A percentile compares a stretch with the other conserved stretches of the same genome.
Conservation (phyloP, 1,140 invertebrate species). For the Physella acuta region DNA sequence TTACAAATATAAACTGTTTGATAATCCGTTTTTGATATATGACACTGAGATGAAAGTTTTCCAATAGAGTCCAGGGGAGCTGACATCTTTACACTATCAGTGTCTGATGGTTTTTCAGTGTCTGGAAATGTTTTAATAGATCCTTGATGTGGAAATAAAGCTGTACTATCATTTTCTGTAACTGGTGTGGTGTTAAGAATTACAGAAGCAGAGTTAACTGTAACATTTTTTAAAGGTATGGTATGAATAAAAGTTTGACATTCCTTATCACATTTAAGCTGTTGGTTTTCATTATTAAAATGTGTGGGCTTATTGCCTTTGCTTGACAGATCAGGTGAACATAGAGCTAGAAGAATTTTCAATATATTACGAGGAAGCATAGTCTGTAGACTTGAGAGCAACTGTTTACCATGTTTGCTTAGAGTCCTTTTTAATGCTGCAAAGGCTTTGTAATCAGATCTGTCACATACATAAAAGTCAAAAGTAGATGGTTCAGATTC, state of each 20-base stretch:
- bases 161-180: too few relatives aligned
- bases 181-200: too few relatives aligned
- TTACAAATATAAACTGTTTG: slow-evolving; percentile 10
- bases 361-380: slow-evolving; percentile 2
- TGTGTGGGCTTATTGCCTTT: too few relatives aligned
- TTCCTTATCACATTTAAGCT: too few relatives aligned
- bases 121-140: background rate
- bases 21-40: background rate
- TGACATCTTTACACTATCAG: background rate
- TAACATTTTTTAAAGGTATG: too few relatives aligned
- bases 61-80: background rate
- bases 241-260: too few relatives aligned
- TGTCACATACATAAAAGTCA: slow-evolving; percentile 24
- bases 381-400: background rate
- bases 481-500: too few relatives aligned
- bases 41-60: slow-evolving; percentile 10
- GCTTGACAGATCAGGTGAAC: background rate
- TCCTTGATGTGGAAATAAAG: too few relatives aligned
- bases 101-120: background rate
- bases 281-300: too few relatives aligned
- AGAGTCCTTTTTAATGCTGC: slow-evolving; percentile 12
- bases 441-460: slow-evolving; percentile 12
- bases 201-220: too few relatives aligned
- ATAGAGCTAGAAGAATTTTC: slow-evolving; percentile 9
- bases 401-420: background rate